These are phyloP conservation scores for Papilio polyxenes DNA, from an alignment of 1,140 invertebrate genomes.

Conservation along the genomic window DNA sequence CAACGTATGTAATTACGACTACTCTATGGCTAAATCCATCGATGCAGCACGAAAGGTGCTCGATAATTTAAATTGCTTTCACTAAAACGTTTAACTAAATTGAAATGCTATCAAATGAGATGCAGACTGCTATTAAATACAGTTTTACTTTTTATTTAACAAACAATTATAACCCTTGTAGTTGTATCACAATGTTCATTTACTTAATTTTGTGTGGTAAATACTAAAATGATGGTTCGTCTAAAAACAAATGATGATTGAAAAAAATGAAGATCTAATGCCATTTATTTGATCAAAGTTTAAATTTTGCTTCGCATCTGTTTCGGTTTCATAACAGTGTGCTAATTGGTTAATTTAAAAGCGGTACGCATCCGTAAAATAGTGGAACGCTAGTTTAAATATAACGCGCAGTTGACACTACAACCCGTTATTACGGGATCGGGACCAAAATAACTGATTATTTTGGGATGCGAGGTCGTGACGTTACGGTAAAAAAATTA, in stretches of 20 bases:
- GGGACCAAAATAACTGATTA: slow-evolving; percentile 24
- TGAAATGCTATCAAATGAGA: not conserved
- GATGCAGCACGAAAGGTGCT: not conserved
- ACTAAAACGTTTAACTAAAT: not conserved
- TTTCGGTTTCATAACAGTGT: not conserved
- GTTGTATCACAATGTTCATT: too few relatives aligned
- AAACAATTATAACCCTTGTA: not conserved
- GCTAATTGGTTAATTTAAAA: not conserved
- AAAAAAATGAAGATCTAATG: too few relatives aligned
- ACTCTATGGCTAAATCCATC: slow-evolving; percentile 16
- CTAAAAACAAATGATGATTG: too few relatives aligned
- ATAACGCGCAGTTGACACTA: slow-evolving; percentile 6
- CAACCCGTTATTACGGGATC: not conserved
- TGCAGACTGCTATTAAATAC: not conserved
- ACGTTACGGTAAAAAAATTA: not conserved
- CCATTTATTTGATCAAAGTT: not conserved
- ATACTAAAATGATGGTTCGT: too few relatives aligned
- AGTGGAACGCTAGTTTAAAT: slow-evolving; percentile 10
- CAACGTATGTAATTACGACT: not conserved
- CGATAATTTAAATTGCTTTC: slow-evolving; percentile 8
- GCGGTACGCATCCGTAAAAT: not conserved
- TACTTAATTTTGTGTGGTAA: too few relatives aligned
- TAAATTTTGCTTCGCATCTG: not conserved
- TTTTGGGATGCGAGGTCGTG: not conserved
- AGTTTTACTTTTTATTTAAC: not conserved